Evolutionary conservation across 2,888 invertebrate species (phyloP).

Genomic region (Antheraea yamamai): DNA sequence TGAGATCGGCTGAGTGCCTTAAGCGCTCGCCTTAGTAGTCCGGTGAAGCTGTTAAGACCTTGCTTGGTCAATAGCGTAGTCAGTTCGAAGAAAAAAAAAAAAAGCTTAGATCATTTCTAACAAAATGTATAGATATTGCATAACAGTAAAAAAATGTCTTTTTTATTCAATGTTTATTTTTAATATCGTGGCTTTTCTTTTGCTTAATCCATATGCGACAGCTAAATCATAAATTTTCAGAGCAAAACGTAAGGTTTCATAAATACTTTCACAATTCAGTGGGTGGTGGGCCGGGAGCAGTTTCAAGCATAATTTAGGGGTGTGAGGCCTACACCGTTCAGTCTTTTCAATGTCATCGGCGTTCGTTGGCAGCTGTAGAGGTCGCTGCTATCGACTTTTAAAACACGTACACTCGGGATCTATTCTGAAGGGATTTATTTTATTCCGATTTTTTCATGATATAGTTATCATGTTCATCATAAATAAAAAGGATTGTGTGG

Average conservation of each 20-base stretch:
- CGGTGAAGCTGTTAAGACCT: too few species aligned
- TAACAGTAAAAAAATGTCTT: too few species aligned
- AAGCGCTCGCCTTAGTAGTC: too few species aligned
- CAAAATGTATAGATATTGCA: too few species aligned
- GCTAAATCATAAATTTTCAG: neutral
- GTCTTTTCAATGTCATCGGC: slow-evolving; percentile 72
- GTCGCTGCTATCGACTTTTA: slow-evolving; percentile 54
- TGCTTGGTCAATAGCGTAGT: too few species aligned
- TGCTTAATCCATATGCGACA: neutral
- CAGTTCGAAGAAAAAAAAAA: too few species aligned
- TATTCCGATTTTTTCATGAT: neutral
- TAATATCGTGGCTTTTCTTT: too few species aligned
- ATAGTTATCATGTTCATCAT: too few species aligned
- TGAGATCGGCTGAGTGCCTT: too few species aligned
- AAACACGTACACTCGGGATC: slow-evolving; percentile 23
- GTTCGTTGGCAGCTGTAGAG: slow-evolving; percentile 73
- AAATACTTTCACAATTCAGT: slow-evolving; percentile 6
- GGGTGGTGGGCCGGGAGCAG: slow-evolving; percentile 50
- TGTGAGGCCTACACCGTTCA: slow-evolving; percentile 56
- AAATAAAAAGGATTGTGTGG: too few species aligned
- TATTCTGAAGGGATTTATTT: slow-evolving; percentile 8
- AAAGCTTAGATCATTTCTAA: too few species aligned
- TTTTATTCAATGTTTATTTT: too few species aligned
- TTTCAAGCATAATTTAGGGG: slow-evolving; percentile 50
- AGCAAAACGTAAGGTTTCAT: neutral